Percentiles rank a stretch among this genome's conserved stretches.
phyloP scores from a whole-genome alignment of 2,888 invertebrate genomes.

The Gerosis bhagava region DNA sequence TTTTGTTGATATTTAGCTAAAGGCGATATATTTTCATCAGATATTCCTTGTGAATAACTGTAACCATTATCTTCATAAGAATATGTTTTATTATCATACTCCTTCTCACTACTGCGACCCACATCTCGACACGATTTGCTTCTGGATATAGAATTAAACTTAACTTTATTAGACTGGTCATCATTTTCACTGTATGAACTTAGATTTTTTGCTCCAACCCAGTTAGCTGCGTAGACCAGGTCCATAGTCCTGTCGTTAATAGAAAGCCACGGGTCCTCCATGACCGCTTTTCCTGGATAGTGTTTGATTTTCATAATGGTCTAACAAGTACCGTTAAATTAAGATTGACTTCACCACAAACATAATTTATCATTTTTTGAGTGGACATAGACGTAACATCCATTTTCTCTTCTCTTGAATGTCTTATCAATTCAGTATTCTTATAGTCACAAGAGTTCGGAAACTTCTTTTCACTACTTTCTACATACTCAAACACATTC shows the following conservation, averaged over 20 bases:
- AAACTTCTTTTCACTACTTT: too few species aligned
- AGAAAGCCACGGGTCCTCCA: constrained; percentile 88
- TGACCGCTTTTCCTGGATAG: constrained; percentile 92
- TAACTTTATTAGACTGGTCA: constrained; percentile 51
- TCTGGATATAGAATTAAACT: constrained; percentile 75
- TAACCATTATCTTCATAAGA: constrained; percentile 54
- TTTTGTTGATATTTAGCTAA: constrained; percentile 85
- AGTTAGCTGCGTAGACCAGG: constrained; percentile 92
- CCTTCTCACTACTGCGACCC: constrained; percentile 56
- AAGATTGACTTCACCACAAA: too few species aligned
- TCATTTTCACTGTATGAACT: constrained; percentile 66
- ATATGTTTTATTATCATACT: constrained; percentile 55
- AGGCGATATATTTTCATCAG: constrained; percentile 74
- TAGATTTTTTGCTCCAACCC: constrained; percentile 87
- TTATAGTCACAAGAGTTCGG: too few species aligned
- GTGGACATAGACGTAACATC: too few species aligned
- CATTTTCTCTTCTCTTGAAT: too few species aligned
- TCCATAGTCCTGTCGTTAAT: constrained; percentile 87
- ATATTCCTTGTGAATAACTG: constrained; percentile 54
- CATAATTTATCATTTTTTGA: too few species aligned
- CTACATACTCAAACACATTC: too few species aligned
- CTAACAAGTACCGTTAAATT: too few species aligned
- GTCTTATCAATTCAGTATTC: too few species aligned
- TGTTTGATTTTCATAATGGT: constrained; percentile 91
- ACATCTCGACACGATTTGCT: constrained; percentile 77